Base-by-base conservation (phyloP, 2,888 invertebrate species). In the Arrhopalites spinosus region DNA sequence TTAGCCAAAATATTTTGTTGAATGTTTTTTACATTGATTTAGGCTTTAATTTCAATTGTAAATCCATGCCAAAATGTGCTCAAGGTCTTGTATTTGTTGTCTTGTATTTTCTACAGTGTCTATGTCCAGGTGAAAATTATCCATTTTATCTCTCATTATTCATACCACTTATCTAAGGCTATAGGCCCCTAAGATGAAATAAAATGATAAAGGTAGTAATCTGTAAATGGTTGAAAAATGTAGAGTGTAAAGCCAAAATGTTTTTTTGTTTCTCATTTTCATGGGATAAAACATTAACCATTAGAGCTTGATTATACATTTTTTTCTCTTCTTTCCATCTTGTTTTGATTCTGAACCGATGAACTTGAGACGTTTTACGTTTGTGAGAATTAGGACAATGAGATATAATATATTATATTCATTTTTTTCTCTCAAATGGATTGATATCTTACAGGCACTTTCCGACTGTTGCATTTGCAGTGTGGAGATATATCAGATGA, bases 351-450 rank as follows among this genome's bases (percentile, higher is more conserved):
- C 59, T 59, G 23, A 25, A 17, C n/a, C 17, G 50, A 50, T n/a
- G 50, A 25, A 64, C 36, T 29, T 64, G 64, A 64, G 64, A 64
- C 29, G 36, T 64, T 30, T 23, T n/a, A n/a, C n/a, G n/a, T n/a
- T n/a, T 56, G 56, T 64, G 64, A 64, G 64, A 64, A 64, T 64
- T 59, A 25, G 59, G 59, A 59, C 59, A 59, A 59, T 1, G 3
- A 15, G 50, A 50, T 50, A 50, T 13, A 50, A 3, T 50, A 50
- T 50, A 5, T 17, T 11, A 5, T 50, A 15, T 50, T 5, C 50
- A 50, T 50, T 50, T n/a, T 50, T 50, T n/a, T n/a, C n/a, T n/a
- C n/a, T n/a, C 50, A n/a, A 50, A 15, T n/a, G 7, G 15, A 50
- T 50, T n/a, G n/a, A 50, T n/a, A 50, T 50, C 50, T n/a, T 15